Percentiles rank a stretch among this genome's conserved stretches.
These are phyloP conservation scores for Melinaea marsaeus DNA, from an alignment of 2,888 invertebrate genomes.

Conservation along the genomic window DNA sequence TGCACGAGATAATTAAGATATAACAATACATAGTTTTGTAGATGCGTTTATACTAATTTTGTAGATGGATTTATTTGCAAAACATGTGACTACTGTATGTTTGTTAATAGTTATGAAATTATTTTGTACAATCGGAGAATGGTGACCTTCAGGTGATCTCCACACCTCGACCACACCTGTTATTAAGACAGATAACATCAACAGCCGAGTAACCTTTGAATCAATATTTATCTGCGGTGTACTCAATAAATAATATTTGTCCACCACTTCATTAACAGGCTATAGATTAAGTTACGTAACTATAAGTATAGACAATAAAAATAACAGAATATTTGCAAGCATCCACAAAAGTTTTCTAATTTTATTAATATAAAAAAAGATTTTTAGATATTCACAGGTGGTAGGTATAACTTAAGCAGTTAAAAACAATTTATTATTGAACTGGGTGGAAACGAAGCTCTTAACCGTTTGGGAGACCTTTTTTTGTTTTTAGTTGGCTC, in stretches of 20 bases:
- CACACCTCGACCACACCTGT: slow-evolving; percentile 1
- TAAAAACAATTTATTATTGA: no score
- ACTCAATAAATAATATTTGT: slow-evolving; percentile 11
- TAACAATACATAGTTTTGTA: no score
- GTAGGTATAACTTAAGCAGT: no score
- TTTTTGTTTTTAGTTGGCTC: no score
- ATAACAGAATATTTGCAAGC: no score
- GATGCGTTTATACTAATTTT: no score
- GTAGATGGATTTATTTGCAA: not conserved
- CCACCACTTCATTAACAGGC: slow-evolving; percentile 7
- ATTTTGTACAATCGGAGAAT: not conserved
- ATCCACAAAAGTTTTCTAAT: no score
- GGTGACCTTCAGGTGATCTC: slow-evolving; percentile 3
- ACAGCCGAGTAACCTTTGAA: not conserved
- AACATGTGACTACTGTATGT: not conserved
- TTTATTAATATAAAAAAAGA: no score
- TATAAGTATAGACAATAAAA: not conserved
- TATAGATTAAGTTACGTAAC: slow-evolving; percentile 7
- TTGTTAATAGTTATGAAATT: not conserved
- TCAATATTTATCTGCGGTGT: slow-evolving; percentile 8
- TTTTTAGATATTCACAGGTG: no score
- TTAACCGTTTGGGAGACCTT: no score
- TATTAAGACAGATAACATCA: slow-evolving; percentile 6
- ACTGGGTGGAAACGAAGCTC: no score
- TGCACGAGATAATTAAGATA: no score